phyloP scores from a whole-genome alignment of 92 coral and sea anemone genomes.

The Epizoanthus stellaris region DNA sequence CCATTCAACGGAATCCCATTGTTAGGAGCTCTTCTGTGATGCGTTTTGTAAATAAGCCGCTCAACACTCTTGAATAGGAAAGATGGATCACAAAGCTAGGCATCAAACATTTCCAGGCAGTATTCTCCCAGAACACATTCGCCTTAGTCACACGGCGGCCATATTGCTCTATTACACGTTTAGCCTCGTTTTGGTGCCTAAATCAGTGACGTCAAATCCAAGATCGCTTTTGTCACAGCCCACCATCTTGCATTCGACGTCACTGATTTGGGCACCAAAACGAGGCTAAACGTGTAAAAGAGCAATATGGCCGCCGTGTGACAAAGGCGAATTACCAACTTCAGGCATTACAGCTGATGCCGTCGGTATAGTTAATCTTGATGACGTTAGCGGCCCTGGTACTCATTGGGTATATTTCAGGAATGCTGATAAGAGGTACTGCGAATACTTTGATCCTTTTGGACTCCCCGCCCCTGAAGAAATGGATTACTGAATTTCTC shows the following conservation, averaged over 20 bases:
- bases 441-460: background rate
- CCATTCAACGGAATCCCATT: background rate
- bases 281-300: no score
- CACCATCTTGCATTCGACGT: no score
- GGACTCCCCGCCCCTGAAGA: background rate
- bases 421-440: background rate
- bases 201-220: no score
- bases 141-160: no score
- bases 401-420: background rate
- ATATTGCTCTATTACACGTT: no score
- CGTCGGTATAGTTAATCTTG: no score
- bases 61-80: background rate
- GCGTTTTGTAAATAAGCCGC: background rate
- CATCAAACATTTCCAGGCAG: background rate
- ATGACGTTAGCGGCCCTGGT: background rate
- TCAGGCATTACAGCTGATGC: no score
- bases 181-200: no score
- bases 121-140: background rate
- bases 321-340: background rate
- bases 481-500: no score
- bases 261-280: no score
- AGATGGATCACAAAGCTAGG: background rate
- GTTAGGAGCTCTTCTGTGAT: background rate
- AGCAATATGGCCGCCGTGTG: no score
- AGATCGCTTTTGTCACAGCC: no score